A percentile compares a stretch with the other conserved stretches of the same genome.
These are phyloP conservation scores for Leucophora obtusa DNA, from an alignment of 2,888 invertebrate genomes.

Conservation along the genomic window DNA sequence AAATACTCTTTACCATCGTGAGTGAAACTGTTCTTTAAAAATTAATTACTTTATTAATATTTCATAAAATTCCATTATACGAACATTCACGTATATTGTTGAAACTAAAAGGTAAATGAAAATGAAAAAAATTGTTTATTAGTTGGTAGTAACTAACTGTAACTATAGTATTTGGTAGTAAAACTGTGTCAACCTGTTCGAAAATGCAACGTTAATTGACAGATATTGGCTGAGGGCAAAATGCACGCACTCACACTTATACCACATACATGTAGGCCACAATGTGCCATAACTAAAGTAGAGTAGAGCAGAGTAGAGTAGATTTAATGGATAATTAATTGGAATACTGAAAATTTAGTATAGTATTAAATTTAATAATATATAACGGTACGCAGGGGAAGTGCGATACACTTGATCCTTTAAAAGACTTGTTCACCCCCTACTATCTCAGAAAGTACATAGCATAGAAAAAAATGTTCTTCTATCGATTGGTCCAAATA, in stretches of 20 bases:
- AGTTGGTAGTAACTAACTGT: slow-evolving; percentile 11
- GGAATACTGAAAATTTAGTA: slow-evolving; percentile 44
- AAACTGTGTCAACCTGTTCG: slow-evolving; percentile 44
- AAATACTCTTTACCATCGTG: no score
- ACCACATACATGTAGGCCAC: slow-evolving; percentile 15
- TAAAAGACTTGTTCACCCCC: no score
- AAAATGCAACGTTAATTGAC: slow-evolving; percentile 52
- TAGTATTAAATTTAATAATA: slow-evolving; percentile 52
- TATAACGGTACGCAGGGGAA: no score
- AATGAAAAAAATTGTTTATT: slow-evolving; percentile 23
- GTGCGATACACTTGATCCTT: no score
- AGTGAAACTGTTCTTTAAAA: neutral
- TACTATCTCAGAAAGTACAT: no score
- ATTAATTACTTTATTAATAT: neutral
- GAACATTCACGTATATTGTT: neutral
- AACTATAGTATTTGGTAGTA: slow-evolving; percentile 12
- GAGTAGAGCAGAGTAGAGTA: slow-evolving; percentile 1
- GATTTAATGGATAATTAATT: slow-evolving; percentile 55
- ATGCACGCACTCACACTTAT: neutral
- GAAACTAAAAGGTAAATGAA: neutral
- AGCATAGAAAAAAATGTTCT: no score
- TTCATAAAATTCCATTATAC: neutral
- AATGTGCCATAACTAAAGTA: slow-evolving; percentile 23
- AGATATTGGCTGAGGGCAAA: slow-evolving; percentile 29
- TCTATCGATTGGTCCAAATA: no score